phyloP scores from a whole-genome alignment of 2,797 vertebrate species.

The Garrulus glandarius region DNA sequence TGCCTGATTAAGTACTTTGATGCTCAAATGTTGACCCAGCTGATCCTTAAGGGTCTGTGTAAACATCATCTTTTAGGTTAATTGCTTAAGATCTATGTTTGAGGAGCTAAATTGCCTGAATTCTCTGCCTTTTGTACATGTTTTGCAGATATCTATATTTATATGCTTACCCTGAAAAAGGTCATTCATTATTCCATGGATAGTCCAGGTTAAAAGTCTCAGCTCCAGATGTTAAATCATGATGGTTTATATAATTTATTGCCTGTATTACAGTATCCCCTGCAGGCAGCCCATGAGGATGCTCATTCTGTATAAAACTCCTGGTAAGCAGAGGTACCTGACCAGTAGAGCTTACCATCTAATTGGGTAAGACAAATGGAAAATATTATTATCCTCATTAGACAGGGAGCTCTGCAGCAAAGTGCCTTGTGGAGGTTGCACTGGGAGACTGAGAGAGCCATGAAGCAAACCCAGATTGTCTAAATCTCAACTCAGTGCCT shows the following conservation, averaged over 20 bases:
- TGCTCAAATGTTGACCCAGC: neutral
- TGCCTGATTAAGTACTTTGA: neutral
- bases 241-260: neutral
- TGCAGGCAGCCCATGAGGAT: neutral
- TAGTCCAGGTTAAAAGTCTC: neutral
- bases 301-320: neutral
- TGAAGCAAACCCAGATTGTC: neutral
- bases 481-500: neutral
- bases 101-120: neutral
- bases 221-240: neutral
- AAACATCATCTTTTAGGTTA: neutral
- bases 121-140: neutral
- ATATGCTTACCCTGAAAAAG: neutral
- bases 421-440: neutral
- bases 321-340: neutral
- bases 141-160: neutral
- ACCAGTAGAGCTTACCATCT: neutral
- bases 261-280: neutral
- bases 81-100: neutral
- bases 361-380: conserved; percentile 13
- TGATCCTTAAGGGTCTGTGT: neutral
- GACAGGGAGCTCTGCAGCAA: neutral
- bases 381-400: neutral
- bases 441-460: neutral
- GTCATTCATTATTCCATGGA: neutral